phyloP scores from a whole-genome alignment of 2,797 vertebrate genomes.

The Odontamblyopus rebecca region DNA sequence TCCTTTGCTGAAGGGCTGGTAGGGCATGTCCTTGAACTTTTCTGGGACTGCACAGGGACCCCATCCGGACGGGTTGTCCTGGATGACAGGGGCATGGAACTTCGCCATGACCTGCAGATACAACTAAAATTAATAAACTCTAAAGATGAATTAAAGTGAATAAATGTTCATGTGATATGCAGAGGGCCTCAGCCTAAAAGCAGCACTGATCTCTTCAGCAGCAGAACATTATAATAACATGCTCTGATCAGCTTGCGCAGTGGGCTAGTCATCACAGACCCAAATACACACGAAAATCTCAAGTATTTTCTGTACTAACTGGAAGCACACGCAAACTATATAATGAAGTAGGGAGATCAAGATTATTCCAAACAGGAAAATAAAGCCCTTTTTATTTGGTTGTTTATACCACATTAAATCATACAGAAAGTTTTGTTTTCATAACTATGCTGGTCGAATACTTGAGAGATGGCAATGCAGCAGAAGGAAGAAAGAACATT shows the following conservation, averaged over 20 bases:
- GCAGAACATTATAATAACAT: conserved; percentile 33
- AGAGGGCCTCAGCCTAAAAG: conserved; percentile 60
- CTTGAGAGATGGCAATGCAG: too few relatives aligned
- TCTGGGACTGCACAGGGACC: conserved; percentile 96
- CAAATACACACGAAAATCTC: neutral
- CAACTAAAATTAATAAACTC: neutral
- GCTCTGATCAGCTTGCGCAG: conserved; percentile 72
- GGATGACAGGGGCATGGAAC: conserved; percentile 94
- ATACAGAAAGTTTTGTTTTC: too few relatives aligned
- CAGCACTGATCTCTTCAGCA: conserved; percentile 67
- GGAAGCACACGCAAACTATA: too few relatives aligned
- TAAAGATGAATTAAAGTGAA: neutral
- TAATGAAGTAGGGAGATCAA: too few relatives aligned
- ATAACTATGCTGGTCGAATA: too few relatives aligned
- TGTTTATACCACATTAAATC: too few relatives aligned
- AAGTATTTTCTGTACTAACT: too few relatives aligned
- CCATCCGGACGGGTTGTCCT: conserved; percentile 97
- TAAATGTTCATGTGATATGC: neutral
- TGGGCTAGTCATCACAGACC: conserved; percentile 73
- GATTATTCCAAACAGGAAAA: too few relatives aligned
- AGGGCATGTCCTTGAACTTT: conserved; percentile 98
- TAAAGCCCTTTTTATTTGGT: too few relatives aligned
- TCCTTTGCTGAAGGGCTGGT: conserved; percentile 98
- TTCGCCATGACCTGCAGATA: conserved; percentile 85
- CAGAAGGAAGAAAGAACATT: too few relatives aligned